Evolutionary conservation across 37 sponge, comb jelly and placozoan genomes (phyloP), one percentile per base, ranked within the genome.

Genomic region (Hexactinellida sp.): DNA sequence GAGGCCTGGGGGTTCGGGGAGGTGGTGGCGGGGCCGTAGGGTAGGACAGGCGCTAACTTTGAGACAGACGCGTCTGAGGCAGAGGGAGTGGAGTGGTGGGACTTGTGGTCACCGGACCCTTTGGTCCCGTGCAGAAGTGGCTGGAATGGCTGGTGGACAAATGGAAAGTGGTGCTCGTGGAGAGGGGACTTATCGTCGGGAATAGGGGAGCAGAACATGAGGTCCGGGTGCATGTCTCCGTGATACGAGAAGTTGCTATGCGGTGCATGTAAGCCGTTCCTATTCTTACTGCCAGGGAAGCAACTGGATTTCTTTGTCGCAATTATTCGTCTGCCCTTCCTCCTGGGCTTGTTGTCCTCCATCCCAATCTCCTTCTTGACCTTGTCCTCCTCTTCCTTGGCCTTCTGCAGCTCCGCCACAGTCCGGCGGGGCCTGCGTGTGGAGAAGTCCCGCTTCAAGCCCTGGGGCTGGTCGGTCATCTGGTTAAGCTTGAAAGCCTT

Each of bases 401-500:
- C 76, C 76, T 63, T 63, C 76, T 63, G 76, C 34, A 63, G 34
- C 76, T 63, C 76, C 28, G 76, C 76, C 34, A 63, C 76, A 25
- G 76, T 63, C 76, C 76, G 25, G 21, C 76, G 21, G 76, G 76
- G 76, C 25, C 76, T 23, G 34, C 76, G 76, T 25, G 76, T 63
- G 34, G 76, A 63, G 30, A 63, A 63, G 76, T 63, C 76, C 34
- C 76, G 25, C 76, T 63, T 63, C 76, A 63, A 23, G 3, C 76
- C 76, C 76, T 63, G 76, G 5, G 76, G 76, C 76, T 63, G 76
- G 76, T 63, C 76, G 5, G 76, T 63, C 76, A 63, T 63, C 30
- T 63, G 76, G 34, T 63, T 63, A 7, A 63, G 76, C 34, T 63
- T 63, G 34, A 63, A 63, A 63, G 76, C 76, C 76, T 63, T 63